These are phyloP conservation scores for Eumerus sabulonum DNA, from an alignment of 2,888 invertebrate genomes.

Conservation along the genomic window DNA sequence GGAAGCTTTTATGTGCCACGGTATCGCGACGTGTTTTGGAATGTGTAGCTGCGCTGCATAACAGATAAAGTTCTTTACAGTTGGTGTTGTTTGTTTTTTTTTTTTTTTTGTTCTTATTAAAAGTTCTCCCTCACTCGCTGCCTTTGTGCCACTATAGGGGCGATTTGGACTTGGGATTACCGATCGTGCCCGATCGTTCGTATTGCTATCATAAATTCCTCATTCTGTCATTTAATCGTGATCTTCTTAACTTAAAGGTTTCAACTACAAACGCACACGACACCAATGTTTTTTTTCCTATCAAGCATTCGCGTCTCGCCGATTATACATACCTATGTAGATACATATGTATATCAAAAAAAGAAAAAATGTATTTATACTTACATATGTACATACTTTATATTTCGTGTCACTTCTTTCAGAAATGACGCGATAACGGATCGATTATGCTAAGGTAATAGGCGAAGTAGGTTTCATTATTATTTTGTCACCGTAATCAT, in stretches of 20 bases:
- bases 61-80: slow-evolving; percentile 64
- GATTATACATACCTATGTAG: too few relatives aligned
- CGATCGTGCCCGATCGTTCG: slow-evolving; percentile 41
- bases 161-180: too few relatives aligned
- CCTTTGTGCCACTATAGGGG: slow-evolving; percentile 52
- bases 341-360: too few relatives aligned
- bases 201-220: slow-evolving; percentile 64
- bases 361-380: slow-evolving; percentile 7
- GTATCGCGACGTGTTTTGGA: slow-evolving; percentile 49
- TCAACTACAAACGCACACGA: slow-evolving; percentile 19
- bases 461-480: slow-evolving; percentile 27
- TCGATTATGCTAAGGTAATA: slow-evolving; percentile 17
- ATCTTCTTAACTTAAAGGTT: slow-evolving; percentile 67
- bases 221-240: slow-evolving; percentile 67
- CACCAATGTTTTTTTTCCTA: not conserved
- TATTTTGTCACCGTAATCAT: slow-evolving; percentile 10
- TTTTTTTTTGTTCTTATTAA: slow-evolving; percentile 35
- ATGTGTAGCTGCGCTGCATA: slow-evolving; percentile 59
- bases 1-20: slow-evolving; percentile 60
- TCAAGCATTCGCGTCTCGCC: too few relatives aligned
- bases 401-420: slow-evolving; percentile 6
- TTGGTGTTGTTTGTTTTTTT: slow-evolving; percentile 35
- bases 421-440: slow-evolving; percentile 46
- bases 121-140: too few relatives aligned
- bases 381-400: slow-evolving; percentile 26